A percentile compares a stretch with the other conserved stretches of the same genome.
phyloP scores from a whole-genome alignment of 2,888 invertebrate species.

The Phortica magna region DNA sequence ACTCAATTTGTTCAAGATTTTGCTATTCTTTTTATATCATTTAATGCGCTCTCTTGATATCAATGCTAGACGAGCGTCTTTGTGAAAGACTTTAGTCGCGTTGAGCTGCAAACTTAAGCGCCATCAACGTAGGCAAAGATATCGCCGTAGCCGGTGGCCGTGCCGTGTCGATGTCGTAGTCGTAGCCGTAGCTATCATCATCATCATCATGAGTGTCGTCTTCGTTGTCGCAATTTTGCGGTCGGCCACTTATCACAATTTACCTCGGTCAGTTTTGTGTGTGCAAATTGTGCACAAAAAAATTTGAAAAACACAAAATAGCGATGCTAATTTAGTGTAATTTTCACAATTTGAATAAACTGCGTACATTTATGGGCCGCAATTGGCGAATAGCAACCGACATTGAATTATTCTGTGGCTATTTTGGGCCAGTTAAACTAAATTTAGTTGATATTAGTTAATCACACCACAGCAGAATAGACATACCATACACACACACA shows the following conservation, averaged over 20 bases:
- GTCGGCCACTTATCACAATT: slow-evolving; percentile 21
- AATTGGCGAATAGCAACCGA: background rate
- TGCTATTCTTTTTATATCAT: background rate
- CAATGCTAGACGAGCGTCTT: too few relatives aligned
- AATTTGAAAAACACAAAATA: slow-evolving; percentile 19
- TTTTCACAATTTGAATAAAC: slow-evolving; percentile 70
- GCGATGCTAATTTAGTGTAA: slow-evolving; percentile 50
- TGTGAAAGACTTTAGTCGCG: too few relatives aligned
- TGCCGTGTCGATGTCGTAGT: too few relatives aligned
- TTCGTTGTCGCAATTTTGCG: too few relatives aligned
- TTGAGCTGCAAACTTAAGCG: background rate
- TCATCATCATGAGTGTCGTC: too few relatives aligned
- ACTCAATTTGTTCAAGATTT: background rate
- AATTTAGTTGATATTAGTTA: slow-evolving; percentile 50
- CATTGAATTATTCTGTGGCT: slow-evolving; percentile 8
- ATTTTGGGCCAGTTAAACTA: slow-evolving; percentile 63
- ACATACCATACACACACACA: too few relatives aligned
- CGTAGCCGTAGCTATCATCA: too few relatives aligned
- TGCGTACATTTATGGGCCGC: slow-evolving; percentile 43
- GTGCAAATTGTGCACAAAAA: slow-evolving; percentile 35
- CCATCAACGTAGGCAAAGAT: background rate
- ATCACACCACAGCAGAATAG: background rate
- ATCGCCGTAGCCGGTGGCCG: background rate
- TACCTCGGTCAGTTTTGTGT: slow-evolving; percentile 9
- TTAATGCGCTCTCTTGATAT: background rate